Evolutionary conservation across 2,888 invertebrate species (phyloP).

Genomic region (Kryphioiulus occultus): DNA sequence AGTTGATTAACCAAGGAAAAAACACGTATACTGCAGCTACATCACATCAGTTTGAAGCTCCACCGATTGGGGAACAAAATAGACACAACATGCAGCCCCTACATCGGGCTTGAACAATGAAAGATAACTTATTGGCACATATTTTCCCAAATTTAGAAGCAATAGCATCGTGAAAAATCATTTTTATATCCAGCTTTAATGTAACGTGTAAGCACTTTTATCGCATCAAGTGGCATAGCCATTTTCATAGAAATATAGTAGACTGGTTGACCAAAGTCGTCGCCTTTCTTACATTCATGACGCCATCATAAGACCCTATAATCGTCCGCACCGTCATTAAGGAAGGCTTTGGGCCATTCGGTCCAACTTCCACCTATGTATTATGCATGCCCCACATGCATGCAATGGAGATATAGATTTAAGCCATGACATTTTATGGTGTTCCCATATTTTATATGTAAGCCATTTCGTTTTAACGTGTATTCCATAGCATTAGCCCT

Average conservation of each 20-base stretch:
- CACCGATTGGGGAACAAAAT: too few species aligned
- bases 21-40: too few species aligned
- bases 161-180: background rate
- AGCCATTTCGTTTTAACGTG: constrained; percentile 9
- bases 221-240: background rate
- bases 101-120: too few species aligned
- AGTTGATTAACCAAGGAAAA: too few species aligned
- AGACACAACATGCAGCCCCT: too few species aligned
- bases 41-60: too few species aligned
- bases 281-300: constrained; percentile 8
- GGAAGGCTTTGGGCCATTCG: background rate
- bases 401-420: constrained; percentile 18
- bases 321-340: background rate
- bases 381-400: constrained; percentile 15
- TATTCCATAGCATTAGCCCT: constrained; percentile 16
- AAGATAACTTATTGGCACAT: too few species aligned
- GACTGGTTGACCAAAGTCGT: background rate
- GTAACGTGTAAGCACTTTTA: background rate
- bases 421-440: constrained; percentile 3
- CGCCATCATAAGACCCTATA: constrained; percentile 16
- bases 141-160: too few species aligned
- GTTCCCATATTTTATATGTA: constrained; percentile 1
- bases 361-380: constrained; percentile 6
- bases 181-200: background rate
- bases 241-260: background rate